Evolutionary conservation across 2,113 vertebrate species (phyloP).

Genomic region (Plestiodon gilberti): DNA sequence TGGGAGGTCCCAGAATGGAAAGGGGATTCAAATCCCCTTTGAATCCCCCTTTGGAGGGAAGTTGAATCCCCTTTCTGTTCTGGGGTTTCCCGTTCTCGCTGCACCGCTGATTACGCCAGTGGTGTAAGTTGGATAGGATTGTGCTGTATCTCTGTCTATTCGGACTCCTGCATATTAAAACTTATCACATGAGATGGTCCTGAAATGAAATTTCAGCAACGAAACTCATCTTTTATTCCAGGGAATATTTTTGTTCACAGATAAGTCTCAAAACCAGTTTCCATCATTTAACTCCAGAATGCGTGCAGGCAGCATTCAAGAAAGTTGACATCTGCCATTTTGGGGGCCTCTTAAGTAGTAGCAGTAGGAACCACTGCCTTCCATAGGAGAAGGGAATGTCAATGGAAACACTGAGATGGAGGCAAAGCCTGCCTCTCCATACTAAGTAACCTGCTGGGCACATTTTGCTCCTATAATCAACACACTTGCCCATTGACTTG

Average conservation of each 20-base stretch:
- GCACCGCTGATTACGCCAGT: too few relatives aligned
- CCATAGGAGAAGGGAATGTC: background rate
- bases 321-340: background rate
- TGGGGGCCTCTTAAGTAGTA: background rate
- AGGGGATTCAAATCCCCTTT: too few relatives aligned
- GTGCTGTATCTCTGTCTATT: background rate
- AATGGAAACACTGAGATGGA: background rate
- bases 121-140: too few relatives aligned
- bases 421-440: background rate
- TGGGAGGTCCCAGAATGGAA: too few relatives aligned
- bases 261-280: background rate
- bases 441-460: background rate
- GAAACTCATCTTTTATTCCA: background rate
- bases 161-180: background rate
- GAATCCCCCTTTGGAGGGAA: too few relatives aligned
- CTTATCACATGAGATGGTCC: background rate
- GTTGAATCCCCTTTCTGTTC: too few relatives aligned
- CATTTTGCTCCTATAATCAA: background rate
- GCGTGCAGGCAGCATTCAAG: background rate
- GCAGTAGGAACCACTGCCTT: background rate
- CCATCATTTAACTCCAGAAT: background rate
- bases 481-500: background rate
- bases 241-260: background rate
- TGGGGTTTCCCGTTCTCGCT: too few relatives aligned
- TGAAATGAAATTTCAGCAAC: background rate